A percentile compares a stretch with the other conserved stretches of the same genome.
These are phyloP conservation scores for Panthera leo DNA, from an alignment of 2,113 vertebrate genomes.

Conservation along the genomic window DNA sequence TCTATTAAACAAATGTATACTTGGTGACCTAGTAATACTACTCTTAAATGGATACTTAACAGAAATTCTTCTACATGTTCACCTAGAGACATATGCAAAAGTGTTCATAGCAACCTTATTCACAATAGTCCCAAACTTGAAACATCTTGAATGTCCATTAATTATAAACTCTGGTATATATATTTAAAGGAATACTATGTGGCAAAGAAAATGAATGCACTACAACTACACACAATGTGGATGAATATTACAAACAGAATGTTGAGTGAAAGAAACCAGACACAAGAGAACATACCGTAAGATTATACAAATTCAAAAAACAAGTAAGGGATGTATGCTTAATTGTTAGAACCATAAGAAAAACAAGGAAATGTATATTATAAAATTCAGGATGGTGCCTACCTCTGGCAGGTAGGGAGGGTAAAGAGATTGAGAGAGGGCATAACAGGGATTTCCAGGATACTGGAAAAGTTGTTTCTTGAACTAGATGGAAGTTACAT, in stretches of 20 bases:
- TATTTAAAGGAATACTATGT: neutral
- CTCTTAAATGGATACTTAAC: neutral
- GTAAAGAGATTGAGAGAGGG: neutral
- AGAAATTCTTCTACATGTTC: slow-evolving; percentile 3
- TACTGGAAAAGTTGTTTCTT: neutral
- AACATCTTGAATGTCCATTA: neutral
- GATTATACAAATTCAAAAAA: neutral
- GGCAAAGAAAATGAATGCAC: neutral
- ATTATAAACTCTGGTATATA: neutral
- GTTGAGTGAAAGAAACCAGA: slow-evolving; percentile 41
- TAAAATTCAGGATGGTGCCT: neutral
- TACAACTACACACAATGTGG: neutral
- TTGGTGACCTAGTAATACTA: slow-evolving; percentile 7
- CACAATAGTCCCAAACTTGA: neutral
- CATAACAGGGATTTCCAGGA: neutral
- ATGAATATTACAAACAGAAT: neutral
- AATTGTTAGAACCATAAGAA: neutral
- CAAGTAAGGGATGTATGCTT: neutral
- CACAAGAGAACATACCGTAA: neutral
- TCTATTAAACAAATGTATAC: neutral
- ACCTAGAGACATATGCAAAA: slow-evolving; percentile 1
- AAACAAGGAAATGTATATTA: slow-evolving; percentile 3
- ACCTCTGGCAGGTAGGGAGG: neutral
- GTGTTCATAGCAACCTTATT: neutral
- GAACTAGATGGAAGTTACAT: neutral